Conservation (phyloP, 2,797 vertebrate genomes). For the Gallirallus australis region DNA sequence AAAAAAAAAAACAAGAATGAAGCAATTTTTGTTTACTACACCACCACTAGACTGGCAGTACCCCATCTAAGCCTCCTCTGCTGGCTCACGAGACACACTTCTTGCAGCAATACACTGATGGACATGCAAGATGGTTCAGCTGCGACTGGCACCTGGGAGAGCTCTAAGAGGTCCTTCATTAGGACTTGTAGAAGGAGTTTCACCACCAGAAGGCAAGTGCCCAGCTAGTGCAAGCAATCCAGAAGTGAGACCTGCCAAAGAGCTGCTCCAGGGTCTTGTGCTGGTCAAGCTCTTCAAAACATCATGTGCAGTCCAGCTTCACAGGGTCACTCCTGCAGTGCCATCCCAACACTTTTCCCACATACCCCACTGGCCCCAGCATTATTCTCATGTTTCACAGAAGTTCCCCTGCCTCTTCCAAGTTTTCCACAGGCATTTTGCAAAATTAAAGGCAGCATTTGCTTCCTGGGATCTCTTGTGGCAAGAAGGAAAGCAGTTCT, state of each 20-base stretch:
- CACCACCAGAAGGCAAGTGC: not conserved
- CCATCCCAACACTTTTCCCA: not conserved
- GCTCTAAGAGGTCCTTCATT: accelerated
- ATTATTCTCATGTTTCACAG: accelerated
- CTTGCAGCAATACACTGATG: not conserved
- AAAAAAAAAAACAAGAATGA: not conserved
- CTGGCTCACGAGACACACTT: not conserved
- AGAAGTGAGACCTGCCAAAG: not conserved
- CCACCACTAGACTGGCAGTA: not conserved
- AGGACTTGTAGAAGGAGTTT: not conserved
- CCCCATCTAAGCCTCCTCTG: not conserved
- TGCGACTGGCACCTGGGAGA: not conserved
- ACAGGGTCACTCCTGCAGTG: not conserved
- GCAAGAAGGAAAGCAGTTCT: not conserved
- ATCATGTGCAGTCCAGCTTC: not conserved
- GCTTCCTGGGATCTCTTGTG: not conserved
- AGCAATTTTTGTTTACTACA: not conserved
- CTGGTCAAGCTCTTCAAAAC: not conserved
- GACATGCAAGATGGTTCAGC: accelerated
- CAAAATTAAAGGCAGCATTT: not conserved
- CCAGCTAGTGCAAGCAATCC: not conserved
- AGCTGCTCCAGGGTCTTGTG: not conserved
- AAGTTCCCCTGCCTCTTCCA: not conserved
- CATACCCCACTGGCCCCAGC: not conserved
- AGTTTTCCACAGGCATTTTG: not conserved